Base-by-base conservation (phyloP, 2,113 vertebrate genomes). In the Turdus rufiventris region DNA sequence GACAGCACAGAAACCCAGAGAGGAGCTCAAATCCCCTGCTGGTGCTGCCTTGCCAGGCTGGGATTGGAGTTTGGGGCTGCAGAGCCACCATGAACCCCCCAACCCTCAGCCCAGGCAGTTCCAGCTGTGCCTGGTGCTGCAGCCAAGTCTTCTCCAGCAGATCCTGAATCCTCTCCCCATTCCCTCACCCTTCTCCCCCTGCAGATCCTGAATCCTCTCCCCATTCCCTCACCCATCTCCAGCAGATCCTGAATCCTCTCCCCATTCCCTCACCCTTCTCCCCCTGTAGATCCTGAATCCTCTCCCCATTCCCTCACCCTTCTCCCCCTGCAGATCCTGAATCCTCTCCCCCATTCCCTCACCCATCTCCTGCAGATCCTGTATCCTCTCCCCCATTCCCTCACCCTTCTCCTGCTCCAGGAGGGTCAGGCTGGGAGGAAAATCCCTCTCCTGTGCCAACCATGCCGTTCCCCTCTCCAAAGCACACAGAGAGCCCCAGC, bases 11-110 rank as follows among this genome's bases (percentile, higher is more conserved):
- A 70, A 73, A 70, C 20, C 10, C 34, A 43, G 0, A 6, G 54
- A 51, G 15, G n/a, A 67, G 78, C 10, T 76, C 43, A 26, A 85
- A 85, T 28, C 72, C 85, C 71, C 29, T 42, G 36, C 12, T 38
- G 0, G 1, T 1, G 14, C 23, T 36, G 54, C 4, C 17, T 21
- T 57, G 62, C 85, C 78, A 90, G 38, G 8, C 13, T 77, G 67
- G 75, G 67, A 75, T 89, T 42, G 29, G 31, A 61, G 56, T 23
- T 3, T 72, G 74, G 84, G 85, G 26, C 61, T 89, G 76, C 54
- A 53, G 12, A 85, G 53, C 26, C 62, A 68, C 0, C 1, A 48
- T 28, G 25, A 82, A 82, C 48, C n/a, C 3, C 0, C 10, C 0
- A 2, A 26, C 8, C 34, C 43, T 54, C 61, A 78, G 1, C 62